These are phyloP conservation scores for Tachyglossus aculeatus DNA, from an alignment of 2,797 vertebrate genomes.

Conservation along the genomic window DNA sequence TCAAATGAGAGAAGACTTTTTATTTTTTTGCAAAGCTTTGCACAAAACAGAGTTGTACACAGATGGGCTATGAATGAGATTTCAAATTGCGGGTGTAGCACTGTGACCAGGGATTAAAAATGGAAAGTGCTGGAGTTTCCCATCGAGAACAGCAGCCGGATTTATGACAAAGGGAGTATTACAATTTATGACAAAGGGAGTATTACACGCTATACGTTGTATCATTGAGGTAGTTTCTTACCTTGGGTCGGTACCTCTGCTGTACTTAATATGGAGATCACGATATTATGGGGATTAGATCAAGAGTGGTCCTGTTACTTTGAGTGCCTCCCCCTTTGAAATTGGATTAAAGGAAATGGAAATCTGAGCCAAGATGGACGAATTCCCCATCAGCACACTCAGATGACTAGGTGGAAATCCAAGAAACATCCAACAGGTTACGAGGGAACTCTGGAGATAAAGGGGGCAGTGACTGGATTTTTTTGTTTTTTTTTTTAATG, in stretches of 20 bases:
- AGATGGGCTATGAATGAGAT: conserved; percentile 68
- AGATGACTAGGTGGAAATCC: background rate
- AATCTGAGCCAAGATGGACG: background rate
- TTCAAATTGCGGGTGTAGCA: conserved; percentile 47
- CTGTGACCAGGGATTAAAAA: conserved; percentile 36
- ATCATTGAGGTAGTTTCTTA: too few species aligned
- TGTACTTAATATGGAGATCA: too few species aligned
- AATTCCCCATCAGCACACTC: background rate
- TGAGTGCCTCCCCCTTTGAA: too few species aligned
- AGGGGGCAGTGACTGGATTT: background rate
- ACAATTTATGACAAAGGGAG: too few species aligned
- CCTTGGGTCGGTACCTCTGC: too few species aligned
- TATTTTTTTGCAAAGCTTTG: conserved; percentile 69
- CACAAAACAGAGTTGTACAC: conserved; percentile 71
- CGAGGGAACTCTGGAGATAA: background rate
- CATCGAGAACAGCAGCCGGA: too few species aligned
- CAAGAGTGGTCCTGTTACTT: too few species aligned
- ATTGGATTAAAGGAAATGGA: conserved; percentile 14
- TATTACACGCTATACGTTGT: too few species aligned
- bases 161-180: too few species aligned
- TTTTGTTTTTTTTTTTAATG: too few species aligned
- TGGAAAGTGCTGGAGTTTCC: too few species aligned
- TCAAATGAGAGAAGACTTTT: conserved; percentile 77
- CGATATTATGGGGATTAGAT: too few species aligned
- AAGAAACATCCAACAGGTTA: background rate